Evolutionary conservation across 1,140 invertebrate species (phyloP), one percentile per base, ranked within the genome.

Genomic region (Drosophila bocki): DNA sequence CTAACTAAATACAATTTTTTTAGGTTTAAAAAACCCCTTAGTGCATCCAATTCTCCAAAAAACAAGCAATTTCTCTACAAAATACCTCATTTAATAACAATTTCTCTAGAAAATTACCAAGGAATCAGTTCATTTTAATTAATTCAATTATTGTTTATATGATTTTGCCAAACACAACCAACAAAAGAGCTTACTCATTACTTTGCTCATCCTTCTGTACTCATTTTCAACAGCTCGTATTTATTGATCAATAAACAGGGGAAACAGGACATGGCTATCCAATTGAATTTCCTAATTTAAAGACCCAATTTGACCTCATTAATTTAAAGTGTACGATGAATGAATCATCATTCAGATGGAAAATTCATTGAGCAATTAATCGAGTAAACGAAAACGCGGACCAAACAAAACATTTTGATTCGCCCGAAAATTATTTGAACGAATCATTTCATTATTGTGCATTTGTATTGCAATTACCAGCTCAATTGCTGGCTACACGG

Each of bases 381-480:
- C 53, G 70, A 51, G 54, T 71, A 59, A 72, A 72, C 37, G 37
- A 50, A 33, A 56, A 17, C 22, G 69, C 44, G 54, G 54, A 11
- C 13, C 67, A 72, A 51, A 51, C 68, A 72, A 72, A 72, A 74
- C 70, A 74, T 72, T 72, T 60, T 72, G 54, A 74, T 72, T 51
- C 68, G 56, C 5, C 70, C 70, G 53, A 56, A 71, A 60, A 74
- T 72, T 72, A 72, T 72, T 71, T 72, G 54, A 72, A 72, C 54
- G 32, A 72, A 72, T 72, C 68, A 72, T 72, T 72, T 72, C 54
- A 72, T 72, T 72, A 74, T 60, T 72, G 54, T 74, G 70, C 68
- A 74, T 72, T 74, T 74, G 72, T 74, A 74, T 74, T 72, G 70
- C 70, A 74, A 74, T 74, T 74, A 74, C 68, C 69, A 60, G 68